Evolutionary conservation across 2,888 invertebrate genomes (phyloP), one percentile per base, ranked within the genome.

Genomic region (Diploptera punctata): DNA sequence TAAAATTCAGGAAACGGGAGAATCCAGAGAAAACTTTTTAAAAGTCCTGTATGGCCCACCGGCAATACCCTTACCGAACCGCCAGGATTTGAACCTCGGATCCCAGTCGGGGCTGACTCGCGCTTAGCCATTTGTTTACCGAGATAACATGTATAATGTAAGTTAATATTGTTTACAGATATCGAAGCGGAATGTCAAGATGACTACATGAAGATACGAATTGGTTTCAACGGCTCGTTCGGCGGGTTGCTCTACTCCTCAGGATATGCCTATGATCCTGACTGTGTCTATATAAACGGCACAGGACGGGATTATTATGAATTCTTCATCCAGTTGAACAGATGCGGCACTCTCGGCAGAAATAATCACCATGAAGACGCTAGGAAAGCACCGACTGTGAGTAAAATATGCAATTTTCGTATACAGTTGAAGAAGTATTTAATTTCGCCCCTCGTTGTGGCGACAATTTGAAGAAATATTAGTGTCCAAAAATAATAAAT

Each of bases 131-230:
- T n/a, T n/a, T n/a, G n/a, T n/a, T n/a, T n/a, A n/a, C 4, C 13
- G 13, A 57, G 57, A 57, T 9, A 24, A 57, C 10, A 3, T 57
- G 19, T 24, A 10, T 54, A 3, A 54, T 5, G 10, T 54, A 26
- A 1, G 24, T 13, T 26, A 9, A 2, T 10, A 26, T 77, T 77
- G 78, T 77, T 85, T 84, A 54, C 86, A 97, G 96, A 96, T 85
- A 95, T 97, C 79, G 95, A 96, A 84, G 97, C 97, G 0, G 97
- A 97, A 82, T 97, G 97, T 79, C 96, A 96, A 83, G 96, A 96
- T 81, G 96, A 97, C 83, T 95, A 94, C 82, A 97, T 97, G 97
- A 96, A 96, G 83, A 96, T 97, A 74, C 86, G 95, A 75, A 92
- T 97, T 60, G 94, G 94, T 2, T 97, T 96, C 83, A 97, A 97